These are phyloP conservation scores for Charadrius vociferus DNA, from an alignment of 2,113 vertebrate species.

Conservation along the genomic window DNA sequence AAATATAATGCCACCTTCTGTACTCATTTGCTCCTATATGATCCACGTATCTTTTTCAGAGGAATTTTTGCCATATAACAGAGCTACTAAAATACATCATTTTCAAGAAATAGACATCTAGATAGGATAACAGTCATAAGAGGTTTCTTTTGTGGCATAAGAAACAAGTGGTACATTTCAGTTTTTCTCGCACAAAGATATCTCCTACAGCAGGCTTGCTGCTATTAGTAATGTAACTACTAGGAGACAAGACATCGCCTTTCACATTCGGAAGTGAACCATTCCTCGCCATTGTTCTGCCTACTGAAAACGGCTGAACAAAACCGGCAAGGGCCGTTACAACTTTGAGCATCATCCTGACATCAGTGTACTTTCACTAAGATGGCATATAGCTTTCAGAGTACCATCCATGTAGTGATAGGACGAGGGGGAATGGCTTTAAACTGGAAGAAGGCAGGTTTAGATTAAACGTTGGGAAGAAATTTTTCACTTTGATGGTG, in stretches of 20 bases:
- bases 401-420: too few species aligned
- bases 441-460: too few species aligned
- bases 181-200: neutral
- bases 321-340: neutral
- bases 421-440: too few species aligned
- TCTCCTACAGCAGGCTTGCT: neutral
- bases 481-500: too few species aligned
- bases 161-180: neutral
- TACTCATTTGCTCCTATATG: neutral
- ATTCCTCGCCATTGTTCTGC: neutral
- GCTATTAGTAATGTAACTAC: neutral
- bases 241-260: neutral
- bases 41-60: neutral
- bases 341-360: neutral
- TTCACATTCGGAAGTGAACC: neutral
- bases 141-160: neutral
- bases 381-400: neutral
- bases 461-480: too few species aligned
- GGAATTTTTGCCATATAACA: neutral
- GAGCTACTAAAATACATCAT: neutral
- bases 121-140: neutral
- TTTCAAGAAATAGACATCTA: neutral
- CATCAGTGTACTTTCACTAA: neutral
- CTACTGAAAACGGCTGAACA: neutral
- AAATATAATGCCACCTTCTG: neutral